phyloP scores from a whole-genome alignment of 1,140 invertebrate species.

The Thereuonema tuberculata region DNA sequence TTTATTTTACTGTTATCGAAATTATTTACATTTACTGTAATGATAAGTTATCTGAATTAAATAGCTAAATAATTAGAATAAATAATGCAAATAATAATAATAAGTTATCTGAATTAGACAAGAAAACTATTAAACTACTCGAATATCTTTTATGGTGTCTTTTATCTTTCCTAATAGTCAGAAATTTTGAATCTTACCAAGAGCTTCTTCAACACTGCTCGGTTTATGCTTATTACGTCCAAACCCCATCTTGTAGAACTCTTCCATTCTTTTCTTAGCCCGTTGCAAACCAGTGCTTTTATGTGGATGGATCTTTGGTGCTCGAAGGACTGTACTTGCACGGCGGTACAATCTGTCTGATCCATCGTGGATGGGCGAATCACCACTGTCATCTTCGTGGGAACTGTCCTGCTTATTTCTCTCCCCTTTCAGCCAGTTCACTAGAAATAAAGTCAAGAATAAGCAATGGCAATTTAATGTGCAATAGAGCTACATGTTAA shows the following conservation, averaged over 20 bases:
- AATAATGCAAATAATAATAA: too few relatives aligned
- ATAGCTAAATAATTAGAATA: too few relatives aligned
- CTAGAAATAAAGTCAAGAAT: too few relatives aligned
- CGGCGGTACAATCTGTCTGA: slow-evolving; percentile 14
- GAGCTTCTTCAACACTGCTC: slow-evolving; percentile 66
- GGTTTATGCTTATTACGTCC: slow-evolving; percentile 61
- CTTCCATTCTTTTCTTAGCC: slow-evolving; percentile 66
- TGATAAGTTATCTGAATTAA: too few relatives aligned
- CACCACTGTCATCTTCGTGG: slow-evolving; percentile 21
- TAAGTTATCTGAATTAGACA: too few relatives aligned
- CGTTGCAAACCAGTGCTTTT: slow-evolving; percentile 26
- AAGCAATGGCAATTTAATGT: too few relatives aligned
- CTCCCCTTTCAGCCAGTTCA: slow-evolving; percentile 47
- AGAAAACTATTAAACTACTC: too few relatives aligned
- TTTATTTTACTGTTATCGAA: too few relatives aligned
- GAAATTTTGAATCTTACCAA: slow-evolving; percentile 44
- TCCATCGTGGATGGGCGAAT: slow-evolving; percentile 17
- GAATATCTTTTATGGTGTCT: too few relatives aligned
- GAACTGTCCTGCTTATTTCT: slow-evolving; percentile 16
- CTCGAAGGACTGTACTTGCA: slow-evolving; percentile 13
- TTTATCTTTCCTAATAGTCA: too few relatives aligned
- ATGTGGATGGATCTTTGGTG: slow-evolving; percentile 6
- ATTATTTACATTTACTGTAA: too few relatives aligned
- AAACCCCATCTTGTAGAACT: slow-evolving; percentile 44
- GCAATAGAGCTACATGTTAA: too few relatives aligned